Percentiles rank a stretch among this genome's conserved stretches.
Evolutionary conservation across 2,113 vertebrate genomes (phyloP).

Genomic region (Phycodurus eques): DNA sequence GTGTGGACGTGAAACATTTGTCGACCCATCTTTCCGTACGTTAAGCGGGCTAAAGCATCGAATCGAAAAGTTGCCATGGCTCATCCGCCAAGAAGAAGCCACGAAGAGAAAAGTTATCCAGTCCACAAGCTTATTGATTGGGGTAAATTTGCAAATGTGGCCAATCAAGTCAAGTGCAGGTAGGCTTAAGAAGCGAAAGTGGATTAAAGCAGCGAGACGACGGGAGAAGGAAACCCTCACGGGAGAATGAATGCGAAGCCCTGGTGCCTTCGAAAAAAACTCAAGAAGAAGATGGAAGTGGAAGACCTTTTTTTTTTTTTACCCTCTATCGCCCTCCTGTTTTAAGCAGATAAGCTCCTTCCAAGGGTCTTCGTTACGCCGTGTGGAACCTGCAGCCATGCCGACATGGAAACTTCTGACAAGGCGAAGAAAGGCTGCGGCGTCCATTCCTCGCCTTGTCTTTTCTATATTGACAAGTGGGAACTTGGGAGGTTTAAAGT

Average conservation of each 20-base stretch:
- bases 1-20: no score
- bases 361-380: slow-evolving; percentile 69
- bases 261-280: slow-evolving; percentile 60
- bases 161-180: slow-evolving; percentile 55
- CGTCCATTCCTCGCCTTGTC: slow-evolving; percentile 41
- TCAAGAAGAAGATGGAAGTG: slow-evolving; percentile 56
- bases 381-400: slow-evolving; percentile 50
- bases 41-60: no score
- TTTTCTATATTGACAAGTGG: slow-evolving; percentile 55
- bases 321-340: slow-evolving; percentile 60
- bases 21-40: no score
- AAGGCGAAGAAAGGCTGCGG: slow-evolving; percentile 48
- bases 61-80: background rate
- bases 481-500: slow-evolving; percentile 59
- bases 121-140: slow-evolving; percentile 51
- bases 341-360: slow-evolving; percentile 75
- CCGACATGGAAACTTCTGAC: slow-evolving; percentile 60
- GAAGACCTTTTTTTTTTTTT: slow-evolving; percentile 2
- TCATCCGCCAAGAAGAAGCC: background rate
- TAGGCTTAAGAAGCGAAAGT: slow-evolving; percentile 42
- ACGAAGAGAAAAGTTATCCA: slow-evolving; percentile 8
- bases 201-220: slow-evolving; percentile 53
- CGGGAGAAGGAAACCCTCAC: slow-evolving; percentile 27
- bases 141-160: slow-evolving; percentile 42
- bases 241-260: slow-evolving; percentile 51